Percentiles rank a stretch among this genome's conserved stretches.
phyloP scores from a whole-genome alignment of 2,113 vertebrate genomes.

The Lutjanus erythropterus region DNA sequence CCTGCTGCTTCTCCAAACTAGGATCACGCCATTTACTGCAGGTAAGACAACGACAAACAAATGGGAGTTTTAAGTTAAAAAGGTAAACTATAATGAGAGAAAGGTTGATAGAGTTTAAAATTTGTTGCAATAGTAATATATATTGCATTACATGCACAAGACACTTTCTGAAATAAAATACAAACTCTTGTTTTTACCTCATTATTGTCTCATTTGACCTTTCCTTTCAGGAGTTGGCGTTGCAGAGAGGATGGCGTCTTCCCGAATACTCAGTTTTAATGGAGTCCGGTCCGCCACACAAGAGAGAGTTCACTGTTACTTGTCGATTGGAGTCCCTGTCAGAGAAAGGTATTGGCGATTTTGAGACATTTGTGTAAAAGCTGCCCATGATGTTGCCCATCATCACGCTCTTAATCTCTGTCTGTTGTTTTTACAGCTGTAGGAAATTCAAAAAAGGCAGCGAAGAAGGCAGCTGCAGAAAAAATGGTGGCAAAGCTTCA shows the following conservation, averaged over 20 bases:
- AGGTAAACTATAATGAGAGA: no score
- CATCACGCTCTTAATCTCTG: neutral
- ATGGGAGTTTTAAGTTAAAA: no score
- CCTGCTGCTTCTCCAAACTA: no score
- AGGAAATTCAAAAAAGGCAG: constrained; percentile 89
- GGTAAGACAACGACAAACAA: no score
- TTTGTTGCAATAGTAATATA: neutral
- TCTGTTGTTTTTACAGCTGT: constrained; percentile 75
- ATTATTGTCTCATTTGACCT: neutral
- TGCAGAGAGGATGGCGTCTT: constrained; percentile 90
- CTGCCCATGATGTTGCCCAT: neutral
- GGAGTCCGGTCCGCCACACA: constrained; percentile 89
- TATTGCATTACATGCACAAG: neutral
- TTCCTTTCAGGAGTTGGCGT: constrained; percentile 86
- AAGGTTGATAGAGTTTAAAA: no score
- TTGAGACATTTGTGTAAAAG: neutral
- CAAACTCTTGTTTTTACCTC: neutral
- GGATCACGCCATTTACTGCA: no score
- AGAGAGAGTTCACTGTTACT: constrained; percentile 90
- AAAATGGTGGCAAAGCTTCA: constrained; percentile 86
- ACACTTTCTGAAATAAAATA: neutral
- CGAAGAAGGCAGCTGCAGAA: constrained; percentile 87
- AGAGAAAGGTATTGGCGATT: constrained; percentile 85
- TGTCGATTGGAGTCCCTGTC: constrained; percentile 89
- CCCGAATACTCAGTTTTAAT: constrained; percentile 89